Conservation (phyloP, 2,113 vertebrate species). For the Patagioenas fasciata region DNA sequence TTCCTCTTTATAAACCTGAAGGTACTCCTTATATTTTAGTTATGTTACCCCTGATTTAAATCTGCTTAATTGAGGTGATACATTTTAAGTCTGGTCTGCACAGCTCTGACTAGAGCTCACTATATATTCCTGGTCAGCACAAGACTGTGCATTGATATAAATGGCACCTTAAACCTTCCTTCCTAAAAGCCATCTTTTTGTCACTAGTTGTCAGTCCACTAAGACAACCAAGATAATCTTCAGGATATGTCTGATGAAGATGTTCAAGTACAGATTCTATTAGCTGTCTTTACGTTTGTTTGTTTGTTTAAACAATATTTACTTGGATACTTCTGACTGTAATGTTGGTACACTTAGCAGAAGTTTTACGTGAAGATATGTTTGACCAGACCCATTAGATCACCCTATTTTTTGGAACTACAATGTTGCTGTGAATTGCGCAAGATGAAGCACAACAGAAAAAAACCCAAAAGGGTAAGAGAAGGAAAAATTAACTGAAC, state of each 20-base stretch:
- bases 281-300: background rate
- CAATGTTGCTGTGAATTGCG: background rate
- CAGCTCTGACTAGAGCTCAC: background rate
- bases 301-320: background rate
- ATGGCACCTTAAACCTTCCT: background rate
- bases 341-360: background rate
- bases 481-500: background rate
- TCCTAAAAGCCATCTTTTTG: background rate
- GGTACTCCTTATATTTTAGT: background rate
- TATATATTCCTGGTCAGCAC: background rate
- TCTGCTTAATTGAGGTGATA: background rate
- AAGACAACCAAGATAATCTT: background rate
- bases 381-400: background rate
- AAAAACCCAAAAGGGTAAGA: background rate
- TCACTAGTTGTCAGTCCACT: background rate
- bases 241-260: background rate
- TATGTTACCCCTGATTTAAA: background rate
- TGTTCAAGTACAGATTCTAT: background rate
- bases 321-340: background rate
- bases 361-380: background rate
- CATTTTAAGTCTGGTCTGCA: background rate
- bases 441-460: background rate
- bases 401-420: background rate
- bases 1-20: background rate
- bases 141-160: background rate